Base-by-base conservation (phyloP, 2,113 vertebrate species). In the Tichodroma muraria region DNA sequence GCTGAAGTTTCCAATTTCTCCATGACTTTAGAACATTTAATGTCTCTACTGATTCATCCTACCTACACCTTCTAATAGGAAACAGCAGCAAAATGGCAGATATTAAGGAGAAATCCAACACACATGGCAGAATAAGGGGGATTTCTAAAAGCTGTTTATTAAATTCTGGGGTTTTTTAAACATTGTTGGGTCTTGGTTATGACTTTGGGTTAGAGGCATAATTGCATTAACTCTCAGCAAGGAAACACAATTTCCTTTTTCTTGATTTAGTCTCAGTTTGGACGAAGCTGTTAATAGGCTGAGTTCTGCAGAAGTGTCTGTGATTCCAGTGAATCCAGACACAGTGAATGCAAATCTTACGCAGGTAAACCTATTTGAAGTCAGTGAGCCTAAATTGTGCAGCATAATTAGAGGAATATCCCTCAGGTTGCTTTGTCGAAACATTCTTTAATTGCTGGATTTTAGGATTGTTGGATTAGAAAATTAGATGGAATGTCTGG, bases 401-500 rank as follows among this genome's bases (percentile, higher is more conserved):
- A 44, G 57, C 54, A 52, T 92, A 92, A 92, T 96, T 94, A 92
- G 80, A 96, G 87, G 93, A 94, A 85, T 92, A 75, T 95, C 64
- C 56, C 59, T 94, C 76, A 66, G 71, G 88, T 91, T 88, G 84
- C 87, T 94, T 95, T 95, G 89, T 89, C 60, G 90, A 96, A 97
- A 83, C 88, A 80, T 89, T 95, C 68, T 96, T 91, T 96, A 96
- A 94, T 88, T 96, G 76, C 94, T 93, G 93, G 94, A 95, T 95
- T 95, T 93, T 91, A 60, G 93, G 87, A 95, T 96, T 97, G 95
- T 85, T 96, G 95, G 95, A 95, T 97, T 95, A 96, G 79, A 91
- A 94, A 91, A 95, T 97, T 94, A 96, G 85, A 91, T 88, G 30
- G 31, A 66, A 85, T 85, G 85, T 82, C 71, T 95, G 52, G 44